These are phyloP conservation scores for Synodontis membranacea DNA, from an alignment of 2,113 vertebrate species.

Conservation along the genomic window DNA sequence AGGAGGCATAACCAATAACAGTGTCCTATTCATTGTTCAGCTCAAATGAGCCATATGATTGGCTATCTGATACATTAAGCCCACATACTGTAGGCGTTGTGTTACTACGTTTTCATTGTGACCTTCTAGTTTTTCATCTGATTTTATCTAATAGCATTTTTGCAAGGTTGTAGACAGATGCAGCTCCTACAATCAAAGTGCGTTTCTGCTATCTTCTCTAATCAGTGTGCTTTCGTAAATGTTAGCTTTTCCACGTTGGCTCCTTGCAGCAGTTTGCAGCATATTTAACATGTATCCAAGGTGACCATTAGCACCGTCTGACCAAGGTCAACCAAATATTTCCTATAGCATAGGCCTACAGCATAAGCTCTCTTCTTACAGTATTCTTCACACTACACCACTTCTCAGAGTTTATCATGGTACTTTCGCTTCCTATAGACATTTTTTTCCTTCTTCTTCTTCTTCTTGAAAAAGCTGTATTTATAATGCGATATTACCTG, in stretches of 20 bases:
- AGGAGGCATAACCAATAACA: background rate
- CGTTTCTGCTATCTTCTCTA: background rate
- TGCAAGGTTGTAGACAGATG: background rate
- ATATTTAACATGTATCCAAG: background rate
- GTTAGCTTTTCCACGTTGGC: background rate
- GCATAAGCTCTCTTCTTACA: background rate
- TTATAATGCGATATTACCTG: conserved; percentile 70
- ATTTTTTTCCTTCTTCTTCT: too few relatives aligned
- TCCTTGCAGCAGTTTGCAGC: background rate
- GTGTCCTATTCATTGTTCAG: background rate
- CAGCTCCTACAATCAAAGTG: background rate
- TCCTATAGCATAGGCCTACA: background rate
- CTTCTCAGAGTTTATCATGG: background rate
- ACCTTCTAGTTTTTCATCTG: background rate
- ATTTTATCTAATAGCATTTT: background rate
- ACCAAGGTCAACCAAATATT: background rate
- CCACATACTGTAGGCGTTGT: background rate
- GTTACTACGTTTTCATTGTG: background rate
- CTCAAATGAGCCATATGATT: background rate
- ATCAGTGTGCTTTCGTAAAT: background rate
- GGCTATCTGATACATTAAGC: background rate
- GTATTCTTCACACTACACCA: background rate
- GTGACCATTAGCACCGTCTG: background rate
- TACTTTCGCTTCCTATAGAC: background rate
- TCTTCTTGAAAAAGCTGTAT: background rate